Evolutionary conservation across 2,113 vertebrate genomes (phyloP), one percentile per base, ranked within the genome.

Genomic region (Petroica traversi): DNA sequence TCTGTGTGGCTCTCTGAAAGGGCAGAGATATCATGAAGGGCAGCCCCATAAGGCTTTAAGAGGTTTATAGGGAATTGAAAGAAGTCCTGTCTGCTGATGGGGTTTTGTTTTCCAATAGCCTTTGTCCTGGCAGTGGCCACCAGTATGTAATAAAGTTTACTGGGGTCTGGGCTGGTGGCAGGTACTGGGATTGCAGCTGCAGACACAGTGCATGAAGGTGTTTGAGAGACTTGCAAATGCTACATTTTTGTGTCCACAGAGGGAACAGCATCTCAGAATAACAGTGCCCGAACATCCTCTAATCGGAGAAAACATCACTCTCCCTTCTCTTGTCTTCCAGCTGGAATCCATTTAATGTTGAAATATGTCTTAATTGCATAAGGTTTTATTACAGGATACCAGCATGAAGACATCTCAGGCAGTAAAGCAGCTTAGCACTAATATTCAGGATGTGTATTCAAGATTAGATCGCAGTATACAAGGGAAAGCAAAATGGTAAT

Each of bases 341-440:
- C 51, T 73, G 85, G 75, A 82, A 88, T 85, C 58, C 58, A 71
- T 86, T 90, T 90, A 59, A 11, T 43, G 20, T 62, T 91, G 58
- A 92, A 96, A 84, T 81, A 68, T 38, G 29, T 69, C 76, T 83
- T 92, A 95, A 88, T 92, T 93, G 79, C 54, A 38, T 33, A 48
- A 90, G 45, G 63, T 54, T 97, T 79, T 80, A 73, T 88, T 88
- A 49, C 19, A 40, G 34, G 29, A 48, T 94, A 54, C 52, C 67
- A 90, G 59, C 51, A 43, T 52, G 89, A 78, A 71, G 64, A 51
- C 55, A 33, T 81, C 43, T 84, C 46, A 64, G 51, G 24, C 68
- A 86, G 62, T 75, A 68, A 92, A 87, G 67, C 33, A 36, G 41
- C 58, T 88, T 85, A 95, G 40, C 51, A 45, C 59, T 92, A 74